These are phyloP conservation scores for Ochropleura leucogaster DNA, from an alignment of 2,888 invertebrate genomes.

Conservation along the genomic window DNA sequence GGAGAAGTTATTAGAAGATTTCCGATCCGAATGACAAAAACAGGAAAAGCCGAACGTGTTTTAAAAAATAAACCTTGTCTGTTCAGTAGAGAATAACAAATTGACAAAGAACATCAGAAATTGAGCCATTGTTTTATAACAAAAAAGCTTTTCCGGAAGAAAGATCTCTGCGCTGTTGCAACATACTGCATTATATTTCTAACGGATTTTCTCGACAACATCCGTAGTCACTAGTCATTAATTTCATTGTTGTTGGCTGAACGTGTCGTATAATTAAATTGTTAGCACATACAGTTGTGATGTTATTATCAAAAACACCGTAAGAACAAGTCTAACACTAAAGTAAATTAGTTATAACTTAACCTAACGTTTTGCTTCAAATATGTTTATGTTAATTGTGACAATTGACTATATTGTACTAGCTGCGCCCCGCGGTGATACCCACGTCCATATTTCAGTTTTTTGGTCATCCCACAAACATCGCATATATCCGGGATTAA, in stretches of 20 bases:
- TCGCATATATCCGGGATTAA: too few relatives aligned
- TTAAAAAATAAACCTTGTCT: neutral
- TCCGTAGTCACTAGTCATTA: constrained; percentile 16
- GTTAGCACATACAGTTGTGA: constrained; percentile 13
- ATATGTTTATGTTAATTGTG: too few relatives aligned
- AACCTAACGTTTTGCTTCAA: too few relatives aligned
- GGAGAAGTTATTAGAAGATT: too few relatives aligned
- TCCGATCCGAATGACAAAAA: too few relatives aligned
- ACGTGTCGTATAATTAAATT: constrained; percentile 15
- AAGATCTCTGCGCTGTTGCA: neutral
- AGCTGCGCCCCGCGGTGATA: too few relatives aligned
- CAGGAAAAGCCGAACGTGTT: too few relatives aligned
- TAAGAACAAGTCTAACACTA: neutral
- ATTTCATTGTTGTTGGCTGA: constrained; percentile 20
- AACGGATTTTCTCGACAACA: constrained; percentile 30
- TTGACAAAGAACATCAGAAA: constrained; percentile 1
- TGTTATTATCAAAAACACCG: neutral
- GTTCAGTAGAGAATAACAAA: constrained; percentile 10
- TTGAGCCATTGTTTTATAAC: neutral
- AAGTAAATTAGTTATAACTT: neutral
- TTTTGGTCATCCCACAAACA: too few relatives aligned
- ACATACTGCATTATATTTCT: constrained; percentile 5
- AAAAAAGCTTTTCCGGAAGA: constrained; percentile 12
- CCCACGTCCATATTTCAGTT: too few relatives aligned
- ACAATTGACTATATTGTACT: too few relatives aligned